Evolutionary conservation across 2,113 vertebrate genomes (phyloP).

Genomic region (Eptesicus fuscus): DNA sequence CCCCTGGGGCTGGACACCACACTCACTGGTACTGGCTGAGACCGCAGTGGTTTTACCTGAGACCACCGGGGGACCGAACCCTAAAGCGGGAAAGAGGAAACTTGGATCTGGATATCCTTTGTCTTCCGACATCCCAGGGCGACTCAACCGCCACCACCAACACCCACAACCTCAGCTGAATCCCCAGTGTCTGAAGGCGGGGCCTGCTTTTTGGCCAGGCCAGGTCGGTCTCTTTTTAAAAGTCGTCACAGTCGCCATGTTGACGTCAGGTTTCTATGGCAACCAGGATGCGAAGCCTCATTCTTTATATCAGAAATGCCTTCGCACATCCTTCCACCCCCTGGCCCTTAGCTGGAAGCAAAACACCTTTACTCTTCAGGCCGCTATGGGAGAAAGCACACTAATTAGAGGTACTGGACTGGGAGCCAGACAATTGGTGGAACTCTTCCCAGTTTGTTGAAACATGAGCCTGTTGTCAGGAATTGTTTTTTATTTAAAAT

Average conservation of each 20-base stretch:
- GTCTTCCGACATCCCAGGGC: neutral
- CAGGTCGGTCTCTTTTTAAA: neutral
- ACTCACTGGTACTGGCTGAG: neutral
- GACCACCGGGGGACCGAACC: rapidly evolving
- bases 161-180: neutral
- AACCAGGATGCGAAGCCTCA: neutral
- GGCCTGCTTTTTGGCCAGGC: neutral
- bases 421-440: neutral
- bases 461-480: neutral
- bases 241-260: neutral
- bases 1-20: neutral
- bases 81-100: rapidly evolving
- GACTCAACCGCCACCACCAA: rapidly evolving
- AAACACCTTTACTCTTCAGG: neutral
- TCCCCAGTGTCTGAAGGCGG: neutral
- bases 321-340: neutral
- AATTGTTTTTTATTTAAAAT: neutral
- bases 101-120: neutral
- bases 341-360: neutral
- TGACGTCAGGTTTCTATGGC: neutral
- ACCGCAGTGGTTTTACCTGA: neutral
- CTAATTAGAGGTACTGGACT: neutral
- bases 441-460: neutral
- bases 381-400: neutral
- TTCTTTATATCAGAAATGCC: neutral